Evolutionary conservation across 2,113 vertebrate species (phyloP).

Genomic region (Gila orcuttii): DNA sequence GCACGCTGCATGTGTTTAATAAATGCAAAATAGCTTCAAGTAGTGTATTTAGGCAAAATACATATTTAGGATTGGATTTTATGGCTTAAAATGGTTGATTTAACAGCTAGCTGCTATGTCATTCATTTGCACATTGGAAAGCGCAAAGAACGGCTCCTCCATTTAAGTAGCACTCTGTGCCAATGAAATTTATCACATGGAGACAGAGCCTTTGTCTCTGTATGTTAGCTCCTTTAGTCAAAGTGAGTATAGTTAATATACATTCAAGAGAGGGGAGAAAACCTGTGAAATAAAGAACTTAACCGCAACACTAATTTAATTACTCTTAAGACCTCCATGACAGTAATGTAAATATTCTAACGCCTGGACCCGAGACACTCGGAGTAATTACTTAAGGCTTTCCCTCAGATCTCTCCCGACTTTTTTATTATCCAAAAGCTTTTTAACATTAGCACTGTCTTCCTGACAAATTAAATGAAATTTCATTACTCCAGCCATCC

Average conservation of each 20-base stretch:
- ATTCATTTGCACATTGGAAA: not conserved
- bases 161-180: constrained; percentile 57
- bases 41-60: not conserved
- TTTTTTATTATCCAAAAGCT: constrained; percentile 94
- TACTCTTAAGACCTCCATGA: constrained; percentile 87
- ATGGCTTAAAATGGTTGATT: not conserved
- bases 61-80: not conserved
- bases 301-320: constrained; percentile 93
- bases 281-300: constrained; percentile 76
- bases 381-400: constrained; percentile 98
- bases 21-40: not conserved
- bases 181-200: constrained; percentile 67
- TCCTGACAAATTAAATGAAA: constrained; percentile 99
- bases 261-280: constrained; percentile 64
- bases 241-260: constrained; percentile 50
- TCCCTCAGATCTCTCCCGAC: constrained; percentile 86
- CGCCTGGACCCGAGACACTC: constrained; percentile 87
- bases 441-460: constrained; percentile 99
- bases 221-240: constrained; percentile 70
- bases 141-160: constrained; percentile 38
- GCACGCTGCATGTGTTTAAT: too few species aligned
- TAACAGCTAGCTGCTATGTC: not conserved
- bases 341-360: constrained; percentile 99
- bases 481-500: constrained; percentile 96
- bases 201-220: constrained; percentile 72